These are phyloP conservation scores for Oenanthe melanoleuca DNA, from an alignment of 2,113 vertebrate genomes.

Conservation along the genomic window DNA sequence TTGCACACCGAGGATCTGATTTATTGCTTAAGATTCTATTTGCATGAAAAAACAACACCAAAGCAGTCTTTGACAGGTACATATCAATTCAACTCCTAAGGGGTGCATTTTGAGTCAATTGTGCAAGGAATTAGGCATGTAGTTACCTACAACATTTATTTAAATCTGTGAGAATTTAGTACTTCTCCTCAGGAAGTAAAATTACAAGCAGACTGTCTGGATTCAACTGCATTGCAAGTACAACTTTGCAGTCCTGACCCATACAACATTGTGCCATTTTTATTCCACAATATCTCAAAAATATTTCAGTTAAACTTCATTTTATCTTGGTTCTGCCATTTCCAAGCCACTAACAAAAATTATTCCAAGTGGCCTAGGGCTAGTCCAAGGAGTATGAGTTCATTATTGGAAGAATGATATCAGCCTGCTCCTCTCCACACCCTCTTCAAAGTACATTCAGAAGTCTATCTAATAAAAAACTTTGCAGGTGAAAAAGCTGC, in stretches of 20 bases:
- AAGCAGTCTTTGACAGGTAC: conserved; percentile 2
- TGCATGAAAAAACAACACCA: not conserved
- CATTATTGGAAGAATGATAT: not conserved
- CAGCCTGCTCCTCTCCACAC: not conserved
- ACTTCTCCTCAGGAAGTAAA: not conserved
- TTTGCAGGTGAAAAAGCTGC: not conserved
- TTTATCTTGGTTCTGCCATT: not conserved
- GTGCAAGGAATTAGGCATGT: not conserved
- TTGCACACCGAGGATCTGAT: conserved; percentile 30
- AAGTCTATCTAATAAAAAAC: not conserved
- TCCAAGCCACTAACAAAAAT: not conserved
- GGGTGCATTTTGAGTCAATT: conserved; percentile 38
- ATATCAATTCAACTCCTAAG: conserved; percentile 20
- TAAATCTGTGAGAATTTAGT: conserved; percentile 40
- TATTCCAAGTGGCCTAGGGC: not conserved
- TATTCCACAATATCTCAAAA: not conserved
- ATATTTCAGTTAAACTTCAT: not conserved
- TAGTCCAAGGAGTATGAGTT: not conserved
- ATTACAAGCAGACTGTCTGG: not conserved
- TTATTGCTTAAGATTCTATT: conserved; percentile 31
- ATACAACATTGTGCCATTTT: not conserved
- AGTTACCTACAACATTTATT: conserved; percentile 13
- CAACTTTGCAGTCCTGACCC: not conserved
- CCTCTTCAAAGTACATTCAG: not conserved
- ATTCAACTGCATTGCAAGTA: not conserved